Percentiles rank a stretch among this genome's conserved stretches.
phyloP scores from a whole-genome alignment of 2,113 vertebrate species.

The Brevimyrus niger region DNA sequence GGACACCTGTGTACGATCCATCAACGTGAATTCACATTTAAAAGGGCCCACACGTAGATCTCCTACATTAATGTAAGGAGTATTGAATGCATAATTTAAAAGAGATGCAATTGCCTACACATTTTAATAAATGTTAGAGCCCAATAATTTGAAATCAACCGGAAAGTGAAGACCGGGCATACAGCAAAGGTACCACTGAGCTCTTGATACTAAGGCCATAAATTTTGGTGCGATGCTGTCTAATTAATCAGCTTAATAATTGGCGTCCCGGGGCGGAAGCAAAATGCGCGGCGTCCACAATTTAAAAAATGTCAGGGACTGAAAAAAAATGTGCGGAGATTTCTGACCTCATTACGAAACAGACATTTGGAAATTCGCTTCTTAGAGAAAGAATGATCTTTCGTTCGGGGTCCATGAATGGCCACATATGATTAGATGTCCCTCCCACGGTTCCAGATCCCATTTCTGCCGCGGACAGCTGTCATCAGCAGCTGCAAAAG shows the following conservation, averaged over 20 bases:
- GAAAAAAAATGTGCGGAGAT: background rate
- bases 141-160: background rate
- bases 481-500: background rate
- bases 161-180: background rate
- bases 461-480: background rate
- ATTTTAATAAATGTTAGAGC: background rate
- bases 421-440: background rate
- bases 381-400: background rate
- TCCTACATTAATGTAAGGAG: background rate
- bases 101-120: background rate
- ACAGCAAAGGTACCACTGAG: background rate
- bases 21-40: background rate
- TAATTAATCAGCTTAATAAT: constrained; percentile 4
- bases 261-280: background rate
- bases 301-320: background rate
- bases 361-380: background rate
- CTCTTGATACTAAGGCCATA: background rate
- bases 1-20: background rate
- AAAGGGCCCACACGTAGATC: background rate
- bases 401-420: background rate
- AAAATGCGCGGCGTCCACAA: background rate
- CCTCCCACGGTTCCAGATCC: background rate
- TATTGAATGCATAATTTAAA: background rate
- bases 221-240: background rate
- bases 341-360: constrained; percentile 8